A percentile compares a stretch with the other conserved stretches of the same genome.
Evolutionary conservation across 2,113 vertebrate species (phyloP).

Genomic region (Martes martes): DNA sequence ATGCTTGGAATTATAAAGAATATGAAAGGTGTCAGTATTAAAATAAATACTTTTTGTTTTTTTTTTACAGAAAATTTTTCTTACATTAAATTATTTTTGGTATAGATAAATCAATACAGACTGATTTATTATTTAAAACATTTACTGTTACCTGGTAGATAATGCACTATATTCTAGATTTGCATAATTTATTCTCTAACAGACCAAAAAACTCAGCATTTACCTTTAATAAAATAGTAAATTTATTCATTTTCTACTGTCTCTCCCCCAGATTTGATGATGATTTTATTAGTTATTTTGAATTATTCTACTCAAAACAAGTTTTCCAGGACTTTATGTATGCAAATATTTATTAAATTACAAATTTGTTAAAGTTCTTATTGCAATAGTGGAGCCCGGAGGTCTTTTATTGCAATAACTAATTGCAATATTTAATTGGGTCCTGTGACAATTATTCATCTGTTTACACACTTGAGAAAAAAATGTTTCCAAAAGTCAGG

Average conservation of each 20-base stretch:
- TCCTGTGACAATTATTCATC: background rate
- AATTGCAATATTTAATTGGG: slow-evolving; percentile 1
- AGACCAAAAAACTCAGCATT: background rate
- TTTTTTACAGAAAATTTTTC: background rate
- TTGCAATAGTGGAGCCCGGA: background rate
- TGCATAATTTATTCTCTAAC: background rate
- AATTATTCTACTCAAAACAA: background rate
- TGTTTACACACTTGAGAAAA: background rate
- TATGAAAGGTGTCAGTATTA: background rate
- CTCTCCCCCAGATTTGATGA: background rate
- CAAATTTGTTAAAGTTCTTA: background rate
- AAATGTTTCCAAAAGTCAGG: background rate
- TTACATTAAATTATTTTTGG: background rate
- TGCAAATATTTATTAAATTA: slow-evolving; percentile 29
- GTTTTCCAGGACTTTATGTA: background rate
- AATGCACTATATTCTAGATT: background rate
- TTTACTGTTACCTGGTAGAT: background rate
- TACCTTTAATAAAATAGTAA: background rate
- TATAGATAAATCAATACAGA: background rate
- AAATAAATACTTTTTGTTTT: background rate
- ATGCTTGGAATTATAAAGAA: background rate
- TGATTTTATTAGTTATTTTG: background rate
- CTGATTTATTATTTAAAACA: background rate
- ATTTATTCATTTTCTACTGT: background rate
- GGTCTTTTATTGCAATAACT: background rate